Evolutionary conservation across 2,888 invertebrate genomes (phyloP).

Genomic region (Lithophane semibrunnea): DNA sequence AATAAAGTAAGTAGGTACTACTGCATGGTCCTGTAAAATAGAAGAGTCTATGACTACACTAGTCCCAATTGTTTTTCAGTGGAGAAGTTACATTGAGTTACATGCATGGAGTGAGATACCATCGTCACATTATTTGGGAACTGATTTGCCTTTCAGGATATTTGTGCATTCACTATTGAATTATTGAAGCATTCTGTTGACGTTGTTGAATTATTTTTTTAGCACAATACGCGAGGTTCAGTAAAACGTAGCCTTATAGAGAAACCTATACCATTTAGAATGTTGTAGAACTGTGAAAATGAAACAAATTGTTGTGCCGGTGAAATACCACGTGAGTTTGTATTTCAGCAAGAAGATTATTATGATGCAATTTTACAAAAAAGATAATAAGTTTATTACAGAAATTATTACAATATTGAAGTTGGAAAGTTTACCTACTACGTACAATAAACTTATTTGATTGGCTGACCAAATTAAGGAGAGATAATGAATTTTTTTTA

Average conservation of each 20-base stretch:
- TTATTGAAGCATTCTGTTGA: neutral
- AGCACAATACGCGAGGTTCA: no score
- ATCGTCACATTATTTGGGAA: neutral
- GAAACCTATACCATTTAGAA: neutral
- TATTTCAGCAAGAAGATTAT: neutral
- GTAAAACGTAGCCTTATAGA: no score
- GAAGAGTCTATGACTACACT: neutral
- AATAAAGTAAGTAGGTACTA: no score
- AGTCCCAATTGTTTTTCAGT: neutral
- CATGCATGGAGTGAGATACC: neutral
- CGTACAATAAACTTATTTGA: neutral
- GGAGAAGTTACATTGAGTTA: neutral
- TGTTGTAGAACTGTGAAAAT: no score
- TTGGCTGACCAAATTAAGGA: slow-evolving; percentile 14
- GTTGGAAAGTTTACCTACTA: slow-evolving; percentile 8
- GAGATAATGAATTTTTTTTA: neutral
- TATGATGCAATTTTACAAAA: slow-evolving; percentile 7
- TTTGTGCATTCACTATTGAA: neutral
- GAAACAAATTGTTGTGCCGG: neutral
- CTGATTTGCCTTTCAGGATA: neutral
- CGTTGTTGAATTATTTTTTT: neutral
- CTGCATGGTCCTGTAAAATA: neutral
- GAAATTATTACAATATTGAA: slow-evolving; percentile 5
- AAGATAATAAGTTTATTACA: neutral
- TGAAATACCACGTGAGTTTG: neutral